Percentiles rank a stretch among this genome's conserved stretches.
phyloP scores from a whole-genome alignment of 2,797 vertebrate genomes.

The Bovichtus variegatus region DNA sequence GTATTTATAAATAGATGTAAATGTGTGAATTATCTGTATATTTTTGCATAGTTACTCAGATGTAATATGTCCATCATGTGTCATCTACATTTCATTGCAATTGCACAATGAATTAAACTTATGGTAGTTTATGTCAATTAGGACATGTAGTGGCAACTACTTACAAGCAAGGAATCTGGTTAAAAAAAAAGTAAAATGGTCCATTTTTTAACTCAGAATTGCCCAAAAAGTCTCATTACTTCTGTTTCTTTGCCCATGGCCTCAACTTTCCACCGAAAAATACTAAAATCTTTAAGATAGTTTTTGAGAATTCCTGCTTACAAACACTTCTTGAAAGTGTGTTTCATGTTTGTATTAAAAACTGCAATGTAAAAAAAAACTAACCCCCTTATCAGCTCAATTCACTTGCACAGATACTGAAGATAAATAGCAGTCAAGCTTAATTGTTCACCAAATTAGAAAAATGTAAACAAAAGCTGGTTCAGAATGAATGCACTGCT shows the following conservation, averaged over 20 bases:
- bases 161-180: too few species aligned
- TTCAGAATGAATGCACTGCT: background rate
- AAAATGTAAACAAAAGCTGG: background rate
- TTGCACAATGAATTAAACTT: background rate
- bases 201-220: too few species aligned
- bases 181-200: too few species aligned
- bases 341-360: background rate
- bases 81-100: background rate
- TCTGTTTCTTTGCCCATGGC: background rate
- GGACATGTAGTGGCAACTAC: too few species aligned
- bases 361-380: background rate
- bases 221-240: too few species aligned
- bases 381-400: background rate
- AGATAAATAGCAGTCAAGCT: background rate
- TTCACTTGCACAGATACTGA: background rate
- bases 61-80: background rate
- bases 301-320: background rate
- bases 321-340: slow-evolving; percentile 1
- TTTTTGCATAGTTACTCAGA: background rate
- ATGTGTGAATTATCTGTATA: background rate
- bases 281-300: background rate
- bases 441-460: background rate
- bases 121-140: background rate
- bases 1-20: background rate
- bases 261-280: background rate